phyloP scores from a whole-genome alignment of 2,797 vertebrate species.

The Mormyrops attenuatus region DNA sequence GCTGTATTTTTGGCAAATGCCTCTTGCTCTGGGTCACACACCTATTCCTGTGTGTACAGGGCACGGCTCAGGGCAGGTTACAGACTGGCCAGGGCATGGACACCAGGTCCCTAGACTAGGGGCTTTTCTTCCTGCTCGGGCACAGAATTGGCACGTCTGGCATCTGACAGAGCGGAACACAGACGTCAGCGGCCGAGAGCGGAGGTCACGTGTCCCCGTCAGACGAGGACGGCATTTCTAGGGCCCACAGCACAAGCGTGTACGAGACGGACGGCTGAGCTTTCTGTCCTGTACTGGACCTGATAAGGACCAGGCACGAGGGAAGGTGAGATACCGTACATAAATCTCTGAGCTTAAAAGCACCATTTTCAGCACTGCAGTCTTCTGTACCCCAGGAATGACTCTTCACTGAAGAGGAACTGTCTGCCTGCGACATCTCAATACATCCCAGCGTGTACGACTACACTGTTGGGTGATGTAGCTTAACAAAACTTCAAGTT shows the following conservation, averaged over 20 bases:
- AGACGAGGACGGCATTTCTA: neutral
- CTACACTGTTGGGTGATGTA: neutral
- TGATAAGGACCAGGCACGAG: neutral
- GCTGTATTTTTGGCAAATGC: neutral
- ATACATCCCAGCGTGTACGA: neutral
- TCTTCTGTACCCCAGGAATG: neutral
- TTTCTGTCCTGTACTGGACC: neutral
- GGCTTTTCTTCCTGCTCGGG: neutral
- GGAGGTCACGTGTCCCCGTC: neutral
- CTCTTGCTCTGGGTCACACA: neutral
- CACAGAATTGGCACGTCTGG: neutral
- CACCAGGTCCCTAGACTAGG: neutral
- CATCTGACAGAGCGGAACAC: neutral
- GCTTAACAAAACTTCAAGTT: neutral
- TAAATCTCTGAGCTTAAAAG: slow-evolving; percentile 1
- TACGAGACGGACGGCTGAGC: neutral
- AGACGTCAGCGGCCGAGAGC: neutral
- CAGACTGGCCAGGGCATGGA: neutral
- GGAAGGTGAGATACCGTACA: neutral
- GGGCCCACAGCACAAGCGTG: neutral
- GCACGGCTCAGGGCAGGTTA: neutral
- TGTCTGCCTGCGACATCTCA: neutral
- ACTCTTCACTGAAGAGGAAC: neutral
- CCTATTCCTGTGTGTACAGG: neutral
- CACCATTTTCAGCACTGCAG: neutral